Evolutionary conservation across 2,797 vertebrate species (phyloP).

Genomic region (Saxicola maurus): DNA sequence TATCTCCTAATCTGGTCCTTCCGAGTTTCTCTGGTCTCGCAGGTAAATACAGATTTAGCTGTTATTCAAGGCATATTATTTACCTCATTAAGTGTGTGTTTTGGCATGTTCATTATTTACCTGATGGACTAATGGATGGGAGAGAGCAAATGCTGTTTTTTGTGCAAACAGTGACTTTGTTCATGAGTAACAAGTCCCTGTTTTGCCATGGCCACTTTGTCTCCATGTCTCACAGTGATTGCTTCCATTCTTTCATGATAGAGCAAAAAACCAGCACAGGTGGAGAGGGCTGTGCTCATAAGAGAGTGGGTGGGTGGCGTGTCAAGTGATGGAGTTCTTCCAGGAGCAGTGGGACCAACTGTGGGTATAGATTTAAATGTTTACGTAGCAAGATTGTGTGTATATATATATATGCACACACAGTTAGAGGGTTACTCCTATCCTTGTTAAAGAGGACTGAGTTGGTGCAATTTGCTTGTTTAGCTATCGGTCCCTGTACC

Average conservation of each 20-base stretch:
- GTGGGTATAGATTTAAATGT: background rate
- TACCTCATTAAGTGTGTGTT: constrained; percentile 79
- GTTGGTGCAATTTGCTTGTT: background rate
- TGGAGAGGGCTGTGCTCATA: accelerated
- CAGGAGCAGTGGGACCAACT: accelerated
- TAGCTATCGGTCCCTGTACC: accelerated
- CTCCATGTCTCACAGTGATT: accelerated
- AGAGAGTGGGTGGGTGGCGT: background rate
- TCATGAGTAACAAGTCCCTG: background rate
- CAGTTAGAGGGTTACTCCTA: background rate
- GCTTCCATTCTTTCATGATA: accelerated
- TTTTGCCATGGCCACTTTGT: accelerated
- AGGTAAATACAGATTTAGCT: constrained; percentile 77
- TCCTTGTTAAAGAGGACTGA: background rate
- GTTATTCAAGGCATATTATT: constrained; percentile 75
- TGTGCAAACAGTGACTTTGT: constrained; percentile 66
- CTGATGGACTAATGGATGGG: constrained; percentile 70
- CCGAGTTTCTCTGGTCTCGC: constrained; percentile 71
- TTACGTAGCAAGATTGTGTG: accelerated
- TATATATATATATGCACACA: background rate
- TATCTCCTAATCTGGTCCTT: constrained; percentile 75
- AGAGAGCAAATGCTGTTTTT: constrained; percentile 67
- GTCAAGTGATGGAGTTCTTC: background rate
- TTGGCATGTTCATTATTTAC: constrained; percentile 78
- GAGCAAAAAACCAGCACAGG: background rate